Evolutionary conservation across 2,797 vertebrate species (phyloP), one percentile per base, ranked within the genome.

Genomic region (Dryobates pubescens): DNA sequence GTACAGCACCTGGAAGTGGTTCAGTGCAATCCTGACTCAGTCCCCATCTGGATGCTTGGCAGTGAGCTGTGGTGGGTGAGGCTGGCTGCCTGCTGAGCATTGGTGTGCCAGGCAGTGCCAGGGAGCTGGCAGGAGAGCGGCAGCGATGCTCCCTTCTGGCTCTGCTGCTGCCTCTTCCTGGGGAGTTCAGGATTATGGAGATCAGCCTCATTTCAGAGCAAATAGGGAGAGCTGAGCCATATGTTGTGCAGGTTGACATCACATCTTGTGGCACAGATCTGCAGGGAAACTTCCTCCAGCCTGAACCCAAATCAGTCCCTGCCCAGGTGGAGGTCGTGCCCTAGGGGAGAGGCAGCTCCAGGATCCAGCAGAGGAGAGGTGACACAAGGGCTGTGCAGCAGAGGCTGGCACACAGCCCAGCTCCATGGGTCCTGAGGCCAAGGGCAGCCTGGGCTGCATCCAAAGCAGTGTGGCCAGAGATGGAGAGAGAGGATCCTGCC

Each of bases 201-300:
- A 47, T 34, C 62, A 89, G 72, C 85, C 87, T 63, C 80, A 87
- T 92, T 94, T 92, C 72, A 38, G n/a, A 59, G 3, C 92, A 95
- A 94, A 87, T 80, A 90, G 54, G 73, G 90, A 95, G 87, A 72
- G 85, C 70, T 59, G 89, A 94, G 74, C 87, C 84, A 92, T 95
- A 90, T 92, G 93, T 32, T 74, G 58, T 72, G 67, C 91, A 94
- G 76, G 91, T 93, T 95, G 84, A 56, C 79, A 82, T 87, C 83
- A 41, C 88, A 92, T 93, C 88, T 93, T 90, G 91, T 84, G 90
- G 82, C 88, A 90, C 86, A 92, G 90, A 92, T 90, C 94, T 92
- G 74, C 80, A 26, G 77, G 91, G 83, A 91, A 92, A 83, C 83
- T 94, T 92, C 91, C 23, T 0, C 11, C 3, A 70, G 53, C 29